Evolutionary conservation across 2,113 vertebrate species (phyloP), one percentile per base, ranked within the genome.

Genomic region (Hepsetus odoe): DNA sequence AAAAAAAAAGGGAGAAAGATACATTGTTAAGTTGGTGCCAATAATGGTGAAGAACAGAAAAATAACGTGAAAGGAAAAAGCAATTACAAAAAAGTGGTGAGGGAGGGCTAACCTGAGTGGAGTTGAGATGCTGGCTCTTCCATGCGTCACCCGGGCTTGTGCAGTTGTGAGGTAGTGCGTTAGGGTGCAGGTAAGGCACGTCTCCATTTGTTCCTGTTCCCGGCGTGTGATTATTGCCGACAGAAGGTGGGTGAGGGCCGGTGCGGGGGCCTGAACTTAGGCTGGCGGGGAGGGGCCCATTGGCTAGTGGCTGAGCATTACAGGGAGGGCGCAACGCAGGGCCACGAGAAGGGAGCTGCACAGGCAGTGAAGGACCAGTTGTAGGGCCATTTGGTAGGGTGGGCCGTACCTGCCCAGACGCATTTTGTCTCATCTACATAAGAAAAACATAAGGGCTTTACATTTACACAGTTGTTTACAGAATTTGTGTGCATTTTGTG

Each of bases 91-190:
- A 1, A 16, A 32, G 44, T 16, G 9, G 14, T n/a, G 9, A 7
- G 24, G 38, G 53, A 42, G 35, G 10, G 3, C 66, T 18, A n/a
- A 98, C 97, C 97, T 98, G 97, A 98, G 97, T 95, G 95, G 94
- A 95, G 94, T 94, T 96, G 91, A 93, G 93, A 86, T 92, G 94
- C 92, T 95, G 95, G 94, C 95, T 97, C 95, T 93, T 96, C 95
- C 96, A 96, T 82, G 93, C 91, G 92, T 96, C 96, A 87, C 96
- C 93, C 95, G 95, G 93, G 94, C 95, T 97, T 95, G 95, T 96
- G 96, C 96, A 95, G 95, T 96, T 95, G 94, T 98, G 97, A 99
- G 97, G 97, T 99, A 97, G 95, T 95, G 95, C 91, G 93, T 96
- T 96, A 95, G 92, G 95, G 95, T 96, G 96, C 93, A 93, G 93